Evolutionary conservation across 2,888 invertebrate species (phyloP).

Genomic region (Timema cristinae): DNA sequence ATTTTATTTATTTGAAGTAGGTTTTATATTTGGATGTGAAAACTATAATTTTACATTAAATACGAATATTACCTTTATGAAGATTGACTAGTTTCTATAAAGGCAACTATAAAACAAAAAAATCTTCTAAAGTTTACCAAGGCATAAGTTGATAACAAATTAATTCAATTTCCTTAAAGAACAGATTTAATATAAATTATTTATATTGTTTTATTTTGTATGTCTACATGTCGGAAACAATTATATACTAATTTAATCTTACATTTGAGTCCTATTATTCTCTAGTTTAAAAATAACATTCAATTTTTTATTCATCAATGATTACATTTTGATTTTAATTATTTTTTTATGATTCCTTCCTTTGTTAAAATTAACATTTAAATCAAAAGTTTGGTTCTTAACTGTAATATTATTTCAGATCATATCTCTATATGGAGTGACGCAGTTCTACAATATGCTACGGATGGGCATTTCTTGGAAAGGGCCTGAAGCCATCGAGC

Average conservation of each 20-base stretch:
- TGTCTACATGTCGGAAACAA: too few relatives aligned
- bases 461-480: slow-evolving; percentile 72
- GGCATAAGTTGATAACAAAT: too few relatives aligned
- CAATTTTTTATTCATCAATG: neutral
- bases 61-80: too few relatives aligned
- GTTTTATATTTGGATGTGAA: too few relatives aligned
- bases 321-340: neutral
- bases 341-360: neutral
- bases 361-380: neutral
- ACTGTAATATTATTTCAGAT: slow-evolving; percentile 49
- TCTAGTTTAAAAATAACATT: neutral
- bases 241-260: neutral
- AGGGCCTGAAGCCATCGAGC: slow-evolving; percentile 61
- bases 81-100: too few relatives aligned
- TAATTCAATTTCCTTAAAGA: too few relatives aligned
- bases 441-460: slow-evolving; percentile 66
- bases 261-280: neutral
- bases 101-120: too few relatives aligned
- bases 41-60: too few relatives aligned
- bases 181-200: too few relatives aligned
- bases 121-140: too few relatives aligned
- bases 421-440: slow-evolving; percentile 65
- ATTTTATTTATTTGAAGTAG: too few relatives aligned
- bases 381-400: neutral
- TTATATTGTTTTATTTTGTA: too few relatives aligned